These are phyloP conservation scores for Ips nitidus DNA, from an alignment of 1,140 invertebrate genomes.

Conservation along the genomic window DNA sequence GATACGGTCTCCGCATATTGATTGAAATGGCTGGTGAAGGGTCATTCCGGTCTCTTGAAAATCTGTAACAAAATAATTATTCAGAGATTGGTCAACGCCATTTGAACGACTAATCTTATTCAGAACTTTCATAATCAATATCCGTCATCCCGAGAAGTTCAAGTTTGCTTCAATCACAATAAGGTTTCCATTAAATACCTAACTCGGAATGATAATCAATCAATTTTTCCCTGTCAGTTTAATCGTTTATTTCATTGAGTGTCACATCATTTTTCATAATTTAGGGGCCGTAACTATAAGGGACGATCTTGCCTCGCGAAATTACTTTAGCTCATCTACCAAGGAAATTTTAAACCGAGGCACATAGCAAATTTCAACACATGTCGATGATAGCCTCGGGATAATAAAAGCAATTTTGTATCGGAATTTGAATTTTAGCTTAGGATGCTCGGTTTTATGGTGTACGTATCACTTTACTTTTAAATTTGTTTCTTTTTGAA, in stretches of 20 bases:
- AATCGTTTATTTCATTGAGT: conserved; percentile 9
- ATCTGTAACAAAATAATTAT: conserved; percentile 36
- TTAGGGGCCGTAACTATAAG: not conserved
- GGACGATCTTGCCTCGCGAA: not conserved
- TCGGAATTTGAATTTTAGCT: not conserved
- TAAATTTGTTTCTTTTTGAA: too few species aligned
- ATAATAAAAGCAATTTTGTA: not conserved
- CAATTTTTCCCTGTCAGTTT: not conserved
- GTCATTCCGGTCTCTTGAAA: conserved; percentile 35
- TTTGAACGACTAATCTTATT: not conserved
- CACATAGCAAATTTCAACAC: not conserved
- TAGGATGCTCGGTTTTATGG: too few species aligned
- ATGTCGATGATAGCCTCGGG: not conserved
- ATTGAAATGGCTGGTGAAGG: conserved; percentile 9
- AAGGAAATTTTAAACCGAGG: not conserved
- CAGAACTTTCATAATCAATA: not conserved
- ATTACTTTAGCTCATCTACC: not conserved
- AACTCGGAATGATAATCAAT: not conserved
- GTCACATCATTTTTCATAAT: conserved; percentile 7
- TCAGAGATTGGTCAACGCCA: not conserved
- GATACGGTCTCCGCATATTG: conserved; percentile 38
- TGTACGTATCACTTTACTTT: not conserved
- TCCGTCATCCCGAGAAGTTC: conserved; percentile 3
- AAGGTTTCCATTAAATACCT: conserved; percentile 4
- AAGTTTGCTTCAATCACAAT: not conserved